Evolutionary conservation across 2,888 invertebrate species (phyloP).

Genomic region (Agrotis exclamationis): DNA sequence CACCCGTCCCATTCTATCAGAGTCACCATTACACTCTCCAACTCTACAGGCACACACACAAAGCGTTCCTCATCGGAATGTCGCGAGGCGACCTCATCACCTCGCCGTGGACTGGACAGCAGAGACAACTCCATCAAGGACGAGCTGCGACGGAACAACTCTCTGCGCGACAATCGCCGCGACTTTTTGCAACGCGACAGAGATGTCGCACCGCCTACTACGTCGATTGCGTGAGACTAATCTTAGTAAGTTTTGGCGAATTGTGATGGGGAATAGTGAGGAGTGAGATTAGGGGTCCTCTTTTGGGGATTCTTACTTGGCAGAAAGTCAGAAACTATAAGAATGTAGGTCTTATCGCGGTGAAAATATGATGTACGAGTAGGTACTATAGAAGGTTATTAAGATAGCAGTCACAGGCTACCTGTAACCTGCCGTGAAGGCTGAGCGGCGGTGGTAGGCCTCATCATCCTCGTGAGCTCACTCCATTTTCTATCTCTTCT

Average conservation of each 20-base stretch:
- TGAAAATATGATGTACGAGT: no score
- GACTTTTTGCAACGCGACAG: slow-evolving; percentile 73
- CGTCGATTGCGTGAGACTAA: slow-evolving; percentile 82
- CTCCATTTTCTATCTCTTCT: no score
- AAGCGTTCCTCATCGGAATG: slow-evolving; percentile 89
- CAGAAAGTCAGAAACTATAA: slow-evolving; percentile 19
- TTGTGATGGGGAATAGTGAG: slow-evolving; percentile 53
- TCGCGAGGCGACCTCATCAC: slow-evolving; percentile 82
- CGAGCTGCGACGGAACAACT: slow-evolving; percentile 85
- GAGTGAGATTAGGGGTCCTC: slow-evolving; percentile 11
- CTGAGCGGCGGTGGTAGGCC: no score
- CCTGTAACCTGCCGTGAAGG: no score
- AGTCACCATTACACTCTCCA: slow-evolving; percentile 30
- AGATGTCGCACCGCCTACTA: slow-evolving; percentile 76
- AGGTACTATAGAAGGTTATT: no score
- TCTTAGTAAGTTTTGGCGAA: slow-evolving; percentile 45
- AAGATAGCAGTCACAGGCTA: no score
- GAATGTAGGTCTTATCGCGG: neutral
- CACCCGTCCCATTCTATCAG: slow-evolving; percentile 29
- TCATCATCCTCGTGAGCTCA: no score
- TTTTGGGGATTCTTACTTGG: slow-evolving; percentile 17
- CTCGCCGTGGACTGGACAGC: slow-evolving; percentile 82
- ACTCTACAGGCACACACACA: slow-evolving; percentile 84
- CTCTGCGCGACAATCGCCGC: slow-evolving; percentile 82
- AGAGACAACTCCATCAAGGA: slow-evolving; percentile 82